Base-by-base conservation (phyloP, 2,113 vertebrate genomes). In the Lonchura striata region DNA sequence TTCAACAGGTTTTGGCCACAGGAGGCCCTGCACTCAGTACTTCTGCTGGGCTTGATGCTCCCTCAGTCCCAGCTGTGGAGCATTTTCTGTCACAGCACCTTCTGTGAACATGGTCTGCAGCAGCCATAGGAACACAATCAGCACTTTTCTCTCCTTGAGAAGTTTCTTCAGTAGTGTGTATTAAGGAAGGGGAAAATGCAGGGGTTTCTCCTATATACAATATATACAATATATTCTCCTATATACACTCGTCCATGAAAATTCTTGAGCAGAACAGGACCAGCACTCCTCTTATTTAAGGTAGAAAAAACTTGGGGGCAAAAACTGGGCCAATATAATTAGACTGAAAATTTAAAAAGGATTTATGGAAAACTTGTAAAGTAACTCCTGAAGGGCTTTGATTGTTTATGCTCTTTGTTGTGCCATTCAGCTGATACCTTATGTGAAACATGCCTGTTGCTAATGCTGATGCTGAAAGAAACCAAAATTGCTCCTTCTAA, bases 321-420 rank as follows among this genome's bases (percentile, higher is more conserved):
- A 83, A 89, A 94, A 85, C 11, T 70, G 63, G 78, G 63, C 57
- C 9, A 2, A 31, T 82, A 30, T 5, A 50, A 49, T 85, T 88
- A 94, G 52, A 56, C 27, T 39, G 33, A 95, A 90, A 42, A 77
- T 50, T 63, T 41, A 6, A 8, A 65, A 74, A 79, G 46, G 10
- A 33, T 82, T 72, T 69, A 61, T 39, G 18, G 27, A 47, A 77
- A 91, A 82, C 39, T 54, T 77, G 11, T 35, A 64, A 88, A 82
- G 27, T 13, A 66, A 22, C 5, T 91, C 13, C 60, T 90, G 78
- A 76, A 70, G 35, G 70, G 63, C 82, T 94, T 90, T 93, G 78
- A 87, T 77, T 91, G 19, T 90, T 95, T 96, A 82, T 92, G 63
- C 68, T 31, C 66, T 94, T 97, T 94, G 54, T 91, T 94, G 39